Conservation (phyloP, 2,797 vertebrate genomes). For the Heteromormyrus szaboi region DNA sequence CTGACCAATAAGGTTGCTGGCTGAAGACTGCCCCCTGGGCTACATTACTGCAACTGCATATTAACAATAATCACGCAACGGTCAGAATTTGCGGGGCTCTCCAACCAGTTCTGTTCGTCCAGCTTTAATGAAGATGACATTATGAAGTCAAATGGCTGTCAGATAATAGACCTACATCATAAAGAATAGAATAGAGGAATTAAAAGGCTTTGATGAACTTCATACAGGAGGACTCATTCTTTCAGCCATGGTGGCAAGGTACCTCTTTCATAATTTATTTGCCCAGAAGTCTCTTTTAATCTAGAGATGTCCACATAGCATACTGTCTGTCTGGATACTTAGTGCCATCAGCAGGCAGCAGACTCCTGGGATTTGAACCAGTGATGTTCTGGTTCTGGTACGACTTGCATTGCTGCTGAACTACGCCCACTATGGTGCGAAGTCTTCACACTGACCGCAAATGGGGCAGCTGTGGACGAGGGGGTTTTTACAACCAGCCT, state of each 20-base stretch:
- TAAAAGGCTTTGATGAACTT: not conserved
- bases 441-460: not conserved
- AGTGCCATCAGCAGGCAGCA: not conserved
- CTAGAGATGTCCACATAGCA: not conserved
- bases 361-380: not conserved
- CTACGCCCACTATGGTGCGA: not conserved
- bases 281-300: not conserved
- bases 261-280: not conserved
- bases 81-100: not conserved
- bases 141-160: not conserved
- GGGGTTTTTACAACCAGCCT: not conserved
- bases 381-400: not conserved
- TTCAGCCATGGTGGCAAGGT: not conserved
- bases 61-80: not conserved
- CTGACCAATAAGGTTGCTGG: not conserved
- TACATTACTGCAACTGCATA: not conserved
- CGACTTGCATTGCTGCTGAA: not conserved
- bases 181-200: slow-evolving; percentile 2
- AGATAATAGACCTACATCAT: not conserved
- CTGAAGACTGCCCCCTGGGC: not conserved
- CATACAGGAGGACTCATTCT: not conserved
- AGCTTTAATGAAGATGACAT: not conserved
- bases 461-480: not conserved
- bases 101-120: not conserved
- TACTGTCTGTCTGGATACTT: not conserved